Evolutionary conservation across 1,140 invertebrate genomes (phyloP), one percentile per base, ranked within the genome.

Genomic region (Diorhabda carinulata): DNA sequence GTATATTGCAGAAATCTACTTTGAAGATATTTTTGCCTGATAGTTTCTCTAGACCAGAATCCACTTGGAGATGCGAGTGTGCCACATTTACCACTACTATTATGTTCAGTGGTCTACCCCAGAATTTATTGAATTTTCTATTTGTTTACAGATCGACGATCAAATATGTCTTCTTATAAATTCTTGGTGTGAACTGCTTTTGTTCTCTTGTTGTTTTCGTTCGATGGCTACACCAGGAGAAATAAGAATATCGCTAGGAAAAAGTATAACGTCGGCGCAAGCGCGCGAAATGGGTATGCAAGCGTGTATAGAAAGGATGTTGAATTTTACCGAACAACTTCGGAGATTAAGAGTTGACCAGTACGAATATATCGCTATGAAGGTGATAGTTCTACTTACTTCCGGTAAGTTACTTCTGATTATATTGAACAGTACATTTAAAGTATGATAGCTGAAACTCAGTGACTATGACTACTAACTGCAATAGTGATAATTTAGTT

Each of bases 321-420:
- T 98, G 65, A 94, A 94, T 81, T 92, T 98, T 76, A 96, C 96
- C 0, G 94, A 98, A 78, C 94, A 97, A 81, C 84, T 98, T 69
- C 84, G 94, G 72, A 84, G 94, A 74, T 84, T 98, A 52, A 87
- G 92, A 74, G 92, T 98, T n/a, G 96, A 98, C 82, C 89, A 94
- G 77, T 97, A 96, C 80, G 97, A 99, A 84, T 98, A 97, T 82
- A 94, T 97, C 70, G 95, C 95, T 65, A 91, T 99, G 86, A 98
- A 98, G 86, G 91, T 98, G 65, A 93, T 93, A 75, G 93, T 98
- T 56, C 85, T 98, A 41, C 87, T 98, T 73, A 95, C 95, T 67
- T 97, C 96, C 78, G 94, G 93, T 96, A 83, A 83, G 70, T 70
- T 43, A 4, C 2, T 25, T 25, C 25, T 25, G 25, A 25, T 25